Base-by-base conservation (phyloP, 2,888 invertebrate species). In the Chorisops tibialis region DNA sequence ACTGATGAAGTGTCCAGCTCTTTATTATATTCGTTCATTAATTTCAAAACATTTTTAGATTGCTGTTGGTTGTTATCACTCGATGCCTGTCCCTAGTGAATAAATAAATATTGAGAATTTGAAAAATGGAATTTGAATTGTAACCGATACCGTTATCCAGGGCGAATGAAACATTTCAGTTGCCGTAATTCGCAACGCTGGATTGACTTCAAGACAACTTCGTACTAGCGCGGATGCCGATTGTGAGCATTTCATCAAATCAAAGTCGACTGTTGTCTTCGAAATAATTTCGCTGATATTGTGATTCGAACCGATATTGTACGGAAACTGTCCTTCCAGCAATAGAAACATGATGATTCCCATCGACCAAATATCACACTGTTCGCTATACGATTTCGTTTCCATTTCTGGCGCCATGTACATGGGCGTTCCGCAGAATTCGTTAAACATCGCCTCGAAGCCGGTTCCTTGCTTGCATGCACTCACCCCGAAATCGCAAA, bases 391-490 rank as follows among this genome's bases (percentile, higher is more conserved):
- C 14, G 59, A 51, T 38, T 51, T 62, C 11, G 51, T 59, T 16
- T 14, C 21, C 24, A 63, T n/a, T 50, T 63, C 63, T 22, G 63
- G 63, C 18, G 63, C 63, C 52, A 63, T 63, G 19, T 63, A 63
- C 9, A 45, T 45, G 9, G 51, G 30, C 12, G 63, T 63, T 9
- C 63, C 63, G 52, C 63, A 63, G 14, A 62, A 51, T n/a, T 43
- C 49, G 18, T 43, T 56, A 9, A 59, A 35, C 59, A 59, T 48
- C 21, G 14, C 14, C 19, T 22, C 21, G 21, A 21, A 52, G 3
- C 47, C 48, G 2, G 37, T 50, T n/a, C 47, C 30, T 11, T 21
- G 16, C 35, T 51, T 41, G 14, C 39, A 43, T 11, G 62, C 51
- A 21, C 59, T 59, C 12, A 63, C 47, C 11, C 59, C 56, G 48